Percentiles rank a stretch among this genome's conserved stretches.
phyloP scores from a whole-genome alignment of 2,888 invertebrate species.

The Antitype chi region DNA sequence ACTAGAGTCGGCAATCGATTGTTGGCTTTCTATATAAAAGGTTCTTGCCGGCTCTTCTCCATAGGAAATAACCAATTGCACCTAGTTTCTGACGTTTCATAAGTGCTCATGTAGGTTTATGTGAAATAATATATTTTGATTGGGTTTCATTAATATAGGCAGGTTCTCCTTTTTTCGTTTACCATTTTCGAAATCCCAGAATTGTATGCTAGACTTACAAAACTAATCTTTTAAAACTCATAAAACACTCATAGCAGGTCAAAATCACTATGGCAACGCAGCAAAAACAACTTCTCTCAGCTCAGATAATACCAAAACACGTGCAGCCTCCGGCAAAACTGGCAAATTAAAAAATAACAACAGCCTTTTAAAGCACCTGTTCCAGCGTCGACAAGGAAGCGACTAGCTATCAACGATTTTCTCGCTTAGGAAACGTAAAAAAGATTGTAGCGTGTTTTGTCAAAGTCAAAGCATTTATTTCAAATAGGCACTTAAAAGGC shows the following conservation, averaged over 20 bases:
- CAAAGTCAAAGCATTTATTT: too few species aligned
- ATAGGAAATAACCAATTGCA: too few species aligned
- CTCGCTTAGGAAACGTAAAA: neutral
- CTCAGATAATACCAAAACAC: neutral
- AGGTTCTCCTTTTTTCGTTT: neutral
- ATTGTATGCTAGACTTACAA: neutral
- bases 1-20: neutral
- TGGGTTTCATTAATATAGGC: too few species aligned
- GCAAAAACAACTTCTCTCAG: conserved; percentile 1
- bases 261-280: conserved; percentile 4
- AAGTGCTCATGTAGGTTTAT: too few species aligned
- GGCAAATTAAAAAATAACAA: conserved; percentile 39
- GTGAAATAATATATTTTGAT: too few species aligned
- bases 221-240: neutral
- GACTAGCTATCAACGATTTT: neutral
- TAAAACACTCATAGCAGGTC: neutral
- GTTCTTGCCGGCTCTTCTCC: too few species aligned
- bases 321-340: neutral
- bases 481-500: too few species aligned
- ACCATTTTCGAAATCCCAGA: neutral
- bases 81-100: too few species aligned
- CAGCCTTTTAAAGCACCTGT: neutral
- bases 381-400: neutral
- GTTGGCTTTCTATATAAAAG: neutral
- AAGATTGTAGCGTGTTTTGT: too few species aligned